phyloP scores from a whole-genome alignment of 2,113 vertebrate species.

The Haplochromis burtoni region DNA sequence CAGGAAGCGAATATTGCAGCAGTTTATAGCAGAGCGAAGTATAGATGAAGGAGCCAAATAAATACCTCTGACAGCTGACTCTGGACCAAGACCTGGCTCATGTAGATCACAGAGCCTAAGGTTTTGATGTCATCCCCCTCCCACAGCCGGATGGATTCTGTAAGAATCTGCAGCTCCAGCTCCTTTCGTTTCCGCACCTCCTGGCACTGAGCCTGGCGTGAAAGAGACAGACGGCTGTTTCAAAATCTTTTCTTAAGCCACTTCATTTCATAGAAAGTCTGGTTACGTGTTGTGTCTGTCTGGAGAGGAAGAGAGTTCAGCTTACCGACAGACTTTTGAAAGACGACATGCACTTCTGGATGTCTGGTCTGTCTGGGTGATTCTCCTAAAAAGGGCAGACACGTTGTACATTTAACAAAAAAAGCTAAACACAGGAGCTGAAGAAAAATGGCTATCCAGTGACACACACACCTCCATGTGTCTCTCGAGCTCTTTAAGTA shows the following conservation, averaged over 20 bases:
- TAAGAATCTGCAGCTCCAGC: slow-evolving; percentile 92
- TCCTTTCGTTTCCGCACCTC: slow-evolving; percentile 95
- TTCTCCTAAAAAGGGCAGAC: slow-evolving; percentile 75
- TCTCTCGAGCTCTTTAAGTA: slow-evolving; percentile 96
- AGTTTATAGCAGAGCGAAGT: neutral
- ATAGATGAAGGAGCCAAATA: neutral
- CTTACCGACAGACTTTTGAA: slow-evolving; percentile 96
- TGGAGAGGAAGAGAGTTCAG: neutral
- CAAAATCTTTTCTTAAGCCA: neutral
- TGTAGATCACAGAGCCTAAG: slow-evolving; percentile 87
- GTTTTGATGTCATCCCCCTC: slow-evolving; percentile 95
- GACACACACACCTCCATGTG: slow-evolving; percentile 88
- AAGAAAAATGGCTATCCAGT: neutral
- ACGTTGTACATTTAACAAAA: neutral
- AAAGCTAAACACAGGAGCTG: neutral
- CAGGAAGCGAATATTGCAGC: neutral
- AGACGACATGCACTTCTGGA: slow-evolving; percentile 91
- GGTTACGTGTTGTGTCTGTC: neutral
- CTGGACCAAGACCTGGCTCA: slow-evolving; percentile 92
- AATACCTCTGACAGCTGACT: slow-evolving; percentile 75
- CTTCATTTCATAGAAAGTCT: neutral
- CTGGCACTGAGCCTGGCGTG: slow-evolving; percentile 86
- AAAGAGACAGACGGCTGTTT: neutral
- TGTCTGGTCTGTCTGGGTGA: slow-evolving; percentile 89
- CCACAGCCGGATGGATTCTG: slow-evolving; percentile 90